Conservation (phyloP, 2,888 invertebrate species). For the Syrista parreyssii region DNA sequence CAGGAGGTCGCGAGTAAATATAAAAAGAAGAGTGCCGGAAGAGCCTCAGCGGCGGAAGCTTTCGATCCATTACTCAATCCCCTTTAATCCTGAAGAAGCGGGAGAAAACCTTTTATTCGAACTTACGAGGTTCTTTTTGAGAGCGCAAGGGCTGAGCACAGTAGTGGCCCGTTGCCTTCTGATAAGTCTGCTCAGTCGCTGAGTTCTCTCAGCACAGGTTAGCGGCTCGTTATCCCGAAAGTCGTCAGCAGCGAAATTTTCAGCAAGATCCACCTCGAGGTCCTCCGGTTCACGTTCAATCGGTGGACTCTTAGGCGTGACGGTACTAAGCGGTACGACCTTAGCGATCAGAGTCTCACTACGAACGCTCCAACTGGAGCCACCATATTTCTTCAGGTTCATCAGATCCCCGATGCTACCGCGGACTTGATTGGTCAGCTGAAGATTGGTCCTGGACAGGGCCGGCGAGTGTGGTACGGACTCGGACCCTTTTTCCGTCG, state of each 20-base stretch:
- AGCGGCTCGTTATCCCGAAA: constrained; percentile 63
- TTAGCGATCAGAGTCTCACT: constrained; percentile 79
- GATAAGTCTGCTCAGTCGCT: constrained; percentile 75
- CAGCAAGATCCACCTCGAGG: constrained; percentile 17
- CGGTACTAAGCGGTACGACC: constrained; percentile 80
- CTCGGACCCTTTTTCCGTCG: constrained; percentile 64
- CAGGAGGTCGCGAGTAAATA: neutral
- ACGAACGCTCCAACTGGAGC: constrained; percentile 77
- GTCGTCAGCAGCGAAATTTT: constrained; percentile 30
- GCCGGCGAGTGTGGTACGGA: constrained; percentile 70
- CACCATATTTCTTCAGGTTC: constrained; percentile 80
- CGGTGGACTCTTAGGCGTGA: constrained; percentile 70
- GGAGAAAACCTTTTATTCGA: constrained; percentile 3
- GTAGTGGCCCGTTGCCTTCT: constrained; percentile 73
- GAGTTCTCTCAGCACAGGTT: constrained; percentile 77
- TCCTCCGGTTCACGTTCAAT: constrained; percentile 45
- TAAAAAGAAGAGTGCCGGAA: neutral
- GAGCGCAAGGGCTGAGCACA: constrained; percentile 48
- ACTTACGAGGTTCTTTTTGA: constrained; percentile 35
- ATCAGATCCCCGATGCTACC: constrained; percentile 84
- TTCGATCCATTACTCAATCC: constrained; percentile 3
- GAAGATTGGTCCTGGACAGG: constrained; percentile 66
- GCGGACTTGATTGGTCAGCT: constrained; percentile 50
- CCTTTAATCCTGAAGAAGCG: neutral
- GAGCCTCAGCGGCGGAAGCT: neutral